Percentiles rank a stretch among this genome's conserved stretches.
Conservation (phyloP, 2,797 vertebrate genomes). For the Brotogeris chrysoptera region DNA sequence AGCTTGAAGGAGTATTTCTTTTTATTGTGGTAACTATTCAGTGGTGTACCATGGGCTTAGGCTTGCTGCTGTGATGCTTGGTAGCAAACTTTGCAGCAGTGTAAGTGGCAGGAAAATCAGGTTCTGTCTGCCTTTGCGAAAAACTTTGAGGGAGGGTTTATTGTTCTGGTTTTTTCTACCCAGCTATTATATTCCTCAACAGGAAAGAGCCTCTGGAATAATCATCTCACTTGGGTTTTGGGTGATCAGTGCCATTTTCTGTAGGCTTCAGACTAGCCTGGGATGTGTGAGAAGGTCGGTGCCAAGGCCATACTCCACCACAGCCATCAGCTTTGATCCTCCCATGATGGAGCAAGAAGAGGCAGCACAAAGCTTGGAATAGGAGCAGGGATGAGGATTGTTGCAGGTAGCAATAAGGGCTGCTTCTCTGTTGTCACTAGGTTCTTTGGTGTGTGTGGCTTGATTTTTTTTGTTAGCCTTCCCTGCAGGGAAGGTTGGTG, state of each 20-base stretch:
- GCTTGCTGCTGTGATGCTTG: neutral
- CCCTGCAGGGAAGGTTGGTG: neutral
- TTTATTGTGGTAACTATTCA: neutral
- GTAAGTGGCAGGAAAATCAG: neutral
- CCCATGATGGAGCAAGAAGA: rapidly evolving
- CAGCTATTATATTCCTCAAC: neutral
- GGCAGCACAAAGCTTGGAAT: neutral
- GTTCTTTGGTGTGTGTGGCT: neutral
- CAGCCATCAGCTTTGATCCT: neutral
- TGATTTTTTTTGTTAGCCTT: neutral
- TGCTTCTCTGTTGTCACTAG: neutral
- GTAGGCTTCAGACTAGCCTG: neutral
- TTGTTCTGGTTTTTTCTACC: neutral
- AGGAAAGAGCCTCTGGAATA: neutral
- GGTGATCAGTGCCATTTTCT: neutral
- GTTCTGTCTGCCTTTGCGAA: neutral
- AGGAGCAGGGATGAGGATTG: neutral
- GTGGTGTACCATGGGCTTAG: neutral
- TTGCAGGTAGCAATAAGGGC: neutral
- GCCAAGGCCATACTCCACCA: rapidly evolving
- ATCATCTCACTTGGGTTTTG: neutral
- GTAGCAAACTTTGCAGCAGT: neutral
- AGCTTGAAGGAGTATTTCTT: neutral
- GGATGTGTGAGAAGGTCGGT: rapidly evolving
- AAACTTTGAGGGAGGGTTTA: neutral